Base-by-base conservation (phyloP, 2,888 invertebrate species). In the Polyploca ridens region DNA sequence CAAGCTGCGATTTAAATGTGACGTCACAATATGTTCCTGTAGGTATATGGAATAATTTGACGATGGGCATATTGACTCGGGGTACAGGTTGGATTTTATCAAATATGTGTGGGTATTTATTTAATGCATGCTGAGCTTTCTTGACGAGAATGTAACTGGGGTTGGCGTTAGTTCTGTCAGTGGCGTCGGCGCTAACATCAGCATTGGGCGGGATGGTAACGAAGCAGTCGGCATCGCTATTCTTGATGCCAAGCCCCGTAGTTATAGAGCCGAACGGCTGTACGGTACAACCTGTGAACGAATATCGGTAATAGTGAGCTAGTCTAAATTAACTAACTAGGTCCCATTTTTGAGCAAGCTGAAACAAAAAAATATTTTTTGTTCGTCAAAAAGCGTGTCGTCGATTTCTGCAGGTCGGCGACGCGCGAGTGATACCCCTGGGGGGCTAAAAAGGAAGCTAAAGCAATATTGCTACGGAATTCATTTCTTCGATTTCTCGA, bases 151-250 rank as follows among this genome's bases (percentile, higher is more conserved):
- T 13, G 41, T 3, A 4, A 41, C 41, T 13, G 13, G 41, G 11
- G 41, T 41, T 13, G 41, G 41, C 3, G 41, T 13, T 38, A 8
- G 38, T 3, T 7, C 8, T 10, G 10, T 7, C 10, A 1, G 8
- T 10, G 7, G 38, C 38, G 38, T 73, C 82, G 69, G 58, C 78
- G 58, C 49, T 49, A 16, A 7, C 13, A 7, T 49, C 10, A 54
- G 66, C 46, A 33, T 65, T 70, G 0, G 65, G 78, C 76, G 94
- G 93, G 19, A 95, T 85, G 63, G 93, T 85, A 38, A 97, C 84
- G 85, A 94, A 97, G 77, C 97, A 94, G 86, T 97, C 97, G 10
- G 97, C 94, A 87, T 97, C 97, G 80, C 97, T 97, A 74, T 94
- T 87, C 80, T 95, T 95, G 66, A 97, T 95, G 61, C 96, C 96